phyloP scores from a whole-genome alignment of 1,140 invertebrate species.

The Penaeus indicus region DNA sequence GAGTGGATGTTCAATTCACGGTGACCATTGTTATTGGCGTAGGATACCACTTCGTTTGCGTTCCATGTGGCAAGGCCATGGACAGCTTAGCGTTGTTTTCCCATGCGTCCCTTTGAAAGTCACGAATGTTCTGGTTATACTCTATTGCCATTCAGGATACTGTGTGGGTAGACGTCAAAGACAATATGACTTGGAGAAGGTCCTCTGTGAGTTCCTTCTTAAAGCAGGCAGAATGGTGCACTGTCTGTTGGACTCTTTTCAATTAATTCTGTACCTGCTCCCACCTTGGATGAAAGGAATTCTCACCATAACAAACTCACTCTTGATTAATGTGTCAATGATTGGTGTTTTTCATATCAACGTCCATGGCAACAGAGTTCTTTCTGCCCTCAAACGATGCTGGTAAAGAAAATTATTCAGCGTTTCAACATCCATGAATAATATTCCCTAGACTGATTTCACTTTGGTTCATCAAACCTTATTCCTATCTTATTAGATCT shows the following conservation, averaged over 20 bases:
- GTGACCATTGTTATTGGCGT: neutral
- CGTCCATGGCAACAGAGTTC: neutral
- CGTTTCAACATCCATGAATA: too few relatives aligned
- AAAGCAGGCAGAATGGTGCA: slow-evolving; percentile 6
- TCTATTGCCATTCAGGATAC: neutral
- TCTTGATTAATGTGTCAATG: neutral
- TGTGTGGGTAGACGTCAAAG: slow-evolving; percentile 32
- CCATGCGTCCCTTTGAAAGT: neutral
- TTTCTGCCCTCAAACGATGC: neutral
- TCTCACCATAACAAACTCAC: neutral
- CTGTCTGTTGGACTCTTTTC: neutral
- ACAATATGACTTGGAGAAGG: neutral
- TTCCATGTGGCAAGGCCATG: slow-evolving; percentile 2
- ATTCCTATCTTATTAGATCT: too few relatives aligned
- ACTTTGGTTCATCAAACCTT: too few relatives aligned
- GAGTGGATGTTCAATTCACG: neutral
- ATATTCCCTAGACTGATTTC: too few relatives aligned
- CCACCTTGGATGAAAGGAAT: neutral
- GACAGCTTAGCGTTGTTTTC: neutral
- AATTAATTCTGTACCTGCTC: neutral
- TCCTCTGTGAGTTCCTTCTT: slow-evolving; percentile 16
- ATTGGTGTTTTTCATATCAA: slow-evolving; percentile 15
- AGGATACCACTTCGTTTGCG: neutral
- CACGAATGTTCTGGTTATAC: neutral
- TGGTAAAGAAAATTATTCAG: too few relatives aligned